A percentile compares a stretch with the other conserved stretches of the same genome.
Conservation (phyloP, 2,113 vertebrate genomes). For the Toxostoma redivivum region DNA sequence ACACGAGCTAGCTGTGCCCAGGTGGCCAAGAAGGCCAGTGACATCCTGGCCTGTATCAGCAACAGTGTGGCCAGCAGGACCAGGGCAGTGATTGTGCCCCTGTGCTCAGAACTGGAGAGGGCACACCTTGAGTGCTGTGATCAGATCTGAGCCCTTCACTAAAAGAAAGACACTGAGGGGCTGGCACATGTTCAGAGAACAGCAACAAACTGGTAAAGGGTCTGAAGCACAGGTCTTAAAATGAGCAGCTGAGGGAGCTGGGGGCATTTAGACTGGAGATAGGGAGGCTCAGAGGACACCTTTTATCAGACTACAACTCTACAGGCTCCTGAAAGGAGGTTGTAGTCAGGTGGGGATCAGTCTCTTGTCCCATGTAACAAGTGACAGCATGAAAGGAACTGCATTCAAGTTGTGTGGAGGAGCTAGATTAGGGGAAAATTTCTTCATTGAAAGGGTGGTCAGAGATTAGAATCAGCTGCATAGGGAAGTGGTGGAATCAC, state of each 20-base stretch:
- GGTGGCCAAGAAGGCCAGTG: too few relatives aligned
- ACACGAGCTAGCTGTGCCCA: not conserved
- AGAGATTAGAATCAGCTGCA: not conserved
- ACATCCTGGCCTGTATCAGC: fast-evolving
- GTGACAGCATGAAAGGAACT: not conserved
- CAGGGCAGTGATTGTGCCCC: fast-evolving
- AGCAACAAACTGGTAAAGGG: not conserved
- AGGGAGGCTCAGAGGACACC: not conserved
- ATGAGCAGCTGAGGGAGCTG: not conserved
- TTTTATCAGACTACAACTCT: not conserved
- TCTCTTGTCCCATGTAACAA: not conserved
- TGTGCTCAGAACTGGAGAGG: fast-evolving
- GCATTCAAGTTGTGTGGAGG: not conserved
- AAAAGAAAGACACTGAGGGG: too few relatives aligned
- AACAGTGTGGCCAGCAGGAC: not conserved
- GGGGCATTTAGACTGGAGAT: not conserved
- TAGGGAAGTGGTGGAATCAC: not conserved
- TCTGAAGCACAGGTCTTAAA: not conserved
- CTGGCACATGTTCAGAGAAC: fast-evolving
- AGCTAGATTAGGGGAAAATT: not conserved
- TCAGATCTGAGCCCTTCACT: not conserved
- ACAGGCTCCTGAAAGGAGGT: not conserved
- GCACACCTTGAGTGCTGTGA: fast-evolving
- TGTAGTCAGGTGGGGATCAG: too few relatives aligned
- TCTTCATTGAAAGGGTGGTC: not conserved